Percentiles rank a stretch among this genome's conserved stretches.
Evolutionary conservation across 2,888 invertebrate genomes (phyloP).

Genomic region (Xestobium rufovillosum): DNA sequence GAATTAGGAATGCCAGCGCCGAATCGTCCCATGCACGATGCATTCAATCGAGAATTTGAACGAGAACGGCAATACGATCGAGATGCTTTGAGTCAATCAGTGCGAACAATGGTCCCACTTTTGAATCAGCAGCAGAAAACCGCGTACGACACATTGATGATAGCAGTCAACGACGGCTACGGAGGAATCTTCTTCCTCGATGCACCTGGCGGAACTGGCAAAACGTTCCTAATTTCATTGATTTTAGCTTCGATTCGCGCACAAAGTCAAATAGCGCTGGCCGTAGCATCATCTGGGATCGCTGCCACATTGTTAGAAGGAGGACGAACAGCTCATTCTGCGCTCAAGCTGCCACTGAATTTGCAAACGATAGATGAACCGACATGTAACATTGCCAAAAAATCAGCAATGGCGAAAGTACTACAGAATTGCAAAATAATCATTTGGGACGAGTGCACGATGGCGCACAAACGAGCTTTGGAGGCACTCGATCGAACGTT

Average conservation of each 20-base stretch:
- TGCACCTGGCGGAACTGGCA: no score
- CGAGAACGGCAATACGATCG: constrained; percentile 12
- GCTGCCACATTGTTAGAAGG: no score
- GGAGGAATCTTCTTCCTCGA: constrained; percentile 22
- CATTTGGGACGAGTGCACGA: no score
- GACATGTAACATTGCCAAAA: constrained; percentile 28
- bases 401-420: constrained; percentile 25
- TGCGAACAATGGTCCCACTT: constrained; percentile 21
- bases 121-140: constrained; percentile 23
- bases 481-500: constrained; percentile 28
- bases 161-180: constrained; percentile 22
- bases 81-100: constrained; percentile 16
- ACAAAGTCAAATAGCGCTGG: constrained; percentile 31
- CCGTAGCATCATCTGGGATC: constrained; percentile 39
- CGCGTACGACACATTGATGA: constrained; percentile 27
- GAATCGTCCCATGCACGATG: constrained; percentile 29
- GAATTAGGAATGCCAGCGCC: constrained; percentile 30
- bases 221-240: constrained; percentile 29
- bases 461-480: no score
- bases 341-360: constrained; percentile 32
- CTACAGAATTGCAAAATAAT: constrained; percentile 24
- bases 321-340: constrained; percentile 30
- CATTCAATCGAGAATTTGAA: constrained; percentile 24
- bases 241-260: constrained; percentile 32
- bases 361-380: constrained; percentile 19